These are phyloP conservation scores for Narcine bancroftii DNA, from an alignment of 2,113 vertebrate genomes.

Conservation along the genomic window DNA sequence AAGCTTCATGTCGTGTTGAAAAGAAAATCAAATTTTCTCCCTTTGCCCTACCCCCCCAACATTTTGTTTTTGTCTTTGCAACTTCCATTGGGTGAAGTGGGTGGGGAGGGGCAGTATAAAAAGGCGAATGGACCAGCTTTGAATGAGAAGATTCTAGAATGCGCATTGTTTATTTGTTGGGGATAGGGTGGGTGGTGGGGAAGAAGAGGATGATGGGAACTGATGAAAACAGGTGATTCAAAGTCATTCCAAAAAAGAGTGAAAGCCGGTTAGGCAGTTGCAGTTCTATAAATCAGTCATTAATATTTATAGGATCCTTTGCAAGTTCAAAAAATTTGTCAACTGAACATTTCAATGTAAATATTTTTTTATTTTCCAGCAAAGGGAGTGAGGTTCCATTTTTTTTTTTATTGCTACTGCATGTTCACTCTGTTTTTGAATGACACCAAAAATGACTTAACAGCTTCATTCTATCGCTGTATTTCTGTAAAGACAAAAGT, in stretches of 20 bases:
- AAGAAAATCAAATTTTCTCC: neutral
- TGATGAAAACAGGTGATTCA: neutral
- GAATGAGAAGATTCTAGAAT: constrained; percentile 21
- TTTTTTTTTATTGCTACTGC: neutral
- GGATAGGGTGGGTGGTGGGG: neutral
- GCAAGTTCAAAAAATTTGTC: neutral
- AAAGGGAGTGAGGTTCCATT: neutral
- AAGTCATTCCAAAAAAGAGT: neutral
- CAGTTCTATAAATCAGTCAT: constrained; percentile 14
- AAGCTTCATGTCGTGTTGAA: neutral
- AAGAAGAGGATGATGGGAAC: constrained; percentile 1
- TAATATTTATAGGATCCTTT: constrained; percentile 2
- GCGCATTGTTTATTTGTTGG: neutral
- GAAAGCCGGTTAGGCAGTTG: neutral
- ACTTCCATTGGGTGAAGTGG: neutral
- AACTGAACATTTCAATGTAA: neutral
- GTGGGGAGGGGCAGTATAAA: neutral
- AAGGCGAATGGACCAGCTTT: neutral
- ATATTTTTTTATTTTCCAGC: neutral
- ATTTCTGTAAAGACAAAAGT: neutral
- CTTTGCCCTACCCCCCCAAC: neutral
- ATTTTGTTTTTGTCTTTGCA: neutral
- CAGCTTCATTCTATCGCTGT: neutral
- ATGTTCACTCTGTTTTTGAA: constrained; percentile 30
- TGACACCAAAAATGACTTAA: constrained; percentile 18